phyloP scores from a whole-genome alignment of 1,140 invertebrate species.

The Rhyacophila brunnea region DNA sequence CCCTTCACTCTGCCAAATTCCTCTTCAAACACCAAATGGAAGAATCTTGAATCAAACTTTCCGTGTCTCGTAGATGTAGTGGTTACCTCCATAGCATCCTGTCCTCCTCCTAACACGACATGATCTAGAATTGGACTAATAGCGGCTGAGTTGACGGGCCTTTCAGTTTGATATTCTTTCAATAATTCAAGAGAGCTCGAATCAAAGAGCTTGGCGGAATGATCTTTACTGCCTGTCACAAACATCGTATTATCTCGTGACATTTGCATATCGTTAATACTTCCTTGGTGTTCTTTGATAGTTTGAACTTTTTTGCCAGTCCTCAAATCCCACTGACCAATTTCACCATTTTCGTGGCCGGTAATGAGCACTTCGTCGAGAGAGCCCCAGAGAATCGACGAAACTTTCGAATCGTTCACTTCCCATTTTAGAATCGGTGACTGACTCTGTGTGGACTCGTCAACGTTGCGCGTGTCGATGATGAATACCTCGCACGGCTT shows the following conservation, averaged over 20 bases:
- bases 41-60: constrained; percentile 98
- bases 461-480: constrained; percentile 74
- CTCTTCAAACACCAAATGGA: constrained; percentile 98
- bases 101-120: constrained; percentile 94
- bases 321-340: constrained; percentile 89
- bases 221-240: constrained; percentile 93
- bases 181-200: constrained; percentile 77
- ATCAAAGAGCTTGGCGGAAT: constrained; percentile 93
- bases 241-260: constrained; percentile 94
- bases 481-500: constrained; percentile 88
- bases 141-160: constrained; percentile 94
- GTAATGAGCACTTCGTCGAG: constrained; percentile 90
- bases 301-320: constrained; percentile 77
- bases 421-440: constrained; percentile 52
- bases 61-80: constrained; percentile 93
- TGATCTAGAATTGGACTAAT: constrained; percentile 93
- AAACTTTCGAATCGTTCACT: constrained; percentile 73
- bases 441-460: constrained; percentile 57
- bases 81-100: constrained; percentile 99
- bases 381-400: constrained; percentile 89
- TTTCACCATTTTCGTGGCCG: constrained; percentile 91
- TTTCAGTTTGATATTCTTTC: constrained; percentile 94
- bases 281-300: constrained; percentile 76
- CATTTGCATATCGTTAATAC: constrained; percentile 95
- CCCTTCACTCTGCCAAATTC: constrained; percentile 98